Base-by-base conservation (phyloP, 2,888 invertebrate genomes). In the Drosophila kanekoi region DNA sequence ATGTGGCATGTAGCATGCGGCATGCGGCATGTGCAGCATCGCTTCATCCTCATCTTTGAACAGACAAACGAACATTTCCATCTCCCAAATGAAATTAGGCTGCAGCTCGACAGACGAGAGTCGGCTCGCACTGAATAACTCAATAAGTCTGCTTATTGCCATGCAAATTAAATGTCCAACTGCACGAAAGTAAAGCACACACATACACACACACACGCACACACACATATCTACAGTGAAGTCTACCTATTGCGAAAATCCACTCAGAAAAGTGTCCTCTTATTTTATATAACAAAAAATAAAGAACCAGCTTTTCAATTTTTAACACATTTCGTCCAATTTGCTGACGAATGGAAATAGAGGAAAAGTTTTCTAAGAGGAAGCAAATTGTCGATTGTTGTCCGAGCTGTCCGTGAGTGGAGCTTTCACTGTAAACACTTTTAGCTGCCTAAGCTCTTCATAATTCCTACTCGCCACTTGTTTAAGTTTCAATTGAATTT, bases 61-160 rank as follows among this genome's bases (percentile, higher is more conserved):
- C 13, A 63, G 43, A 35, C 20, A 18, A 49, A 28, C 49, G 35
- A 41, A 32, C 57, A 63, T 63, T 61, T 58, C 40, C 65, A 59
- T 59, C 48, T 60, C 49, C 69, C 60, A 77, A 77, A 79, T 77
- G 63, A 79, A 79, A 77, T 77, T 77, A 79, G 71, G 60, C 74
- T 78, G 74, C 56, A 78, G 54, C 62, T 23, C 33, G 45, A 56
- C 49, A 47, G 58, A 52, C 33, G 18, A 64, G 33, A 44, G 41
- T 20, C 52, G 48, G 35, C 33, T 38, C 48, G 41, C 43, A 48
- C 60, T 43, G 66, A 58, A 77, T 73, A 76, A 76, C 75, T 76
- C 78, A 76, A 76, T 78, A 76, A 73, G 63, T 60, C 47, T 51
- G 41, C 68, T 77, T 60, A 78, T 76, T 76, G 78, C 78, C 69